Conservation (phyloP, 2,113 vertebrate genomes). For the Grantiella picta region DNA sequence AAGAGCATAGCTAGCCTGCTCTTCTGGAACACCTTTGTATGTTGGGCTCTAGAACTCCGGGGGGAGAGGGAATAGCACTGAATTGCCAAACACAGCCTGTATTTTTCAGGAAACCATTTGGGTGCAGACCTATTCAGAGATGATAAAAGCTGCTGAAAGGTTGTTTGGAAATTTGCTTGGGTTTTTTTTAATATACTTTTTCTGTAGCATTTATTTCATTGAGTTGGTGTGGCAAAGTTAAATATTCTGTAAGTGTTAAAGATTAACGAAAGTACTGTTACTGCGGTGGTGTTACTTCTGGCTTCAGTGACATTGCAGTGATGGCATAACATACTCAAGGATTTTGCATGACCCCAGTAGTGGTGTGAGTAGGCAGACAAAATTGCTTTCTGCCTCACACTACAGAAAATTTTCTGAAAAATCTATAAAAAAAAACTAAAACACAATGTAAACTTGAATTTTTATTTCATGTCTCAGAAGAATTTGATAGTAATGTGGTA, state of each 20-base stretch:
- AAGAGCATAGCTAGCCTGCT: neutral
- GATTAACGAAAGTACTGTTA: neutral
- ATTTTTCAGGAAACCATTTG: neutral
- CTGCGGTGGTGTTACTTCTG: neutral
- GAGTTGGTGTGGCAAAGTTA: neutral
- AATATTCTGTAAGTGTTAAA: neutral
- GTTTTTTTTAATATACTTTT: neutral
- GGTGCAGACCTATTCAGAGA: neutral
- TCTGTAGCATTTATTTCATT: neutral
- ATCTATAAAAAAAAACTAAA: neutral
- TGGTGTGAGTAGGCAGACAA: neutral
- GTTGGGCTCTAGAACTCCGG: neutral
- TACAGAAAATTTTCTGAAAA: neutral
- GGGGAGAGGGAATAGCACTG: neutral
- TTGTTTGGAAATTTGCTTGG: neutral
- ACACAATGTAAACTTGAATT: neutral
- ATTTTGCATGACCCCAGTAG: neutral
- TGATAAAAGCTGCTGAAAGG: neutral
- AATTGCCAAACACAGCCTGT: neutral
- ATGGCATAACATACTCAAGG: neutral
- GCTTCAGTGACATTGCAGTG: neutral
- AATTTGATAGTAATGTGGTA: neutral
- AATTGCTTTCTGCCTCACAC: neutral
- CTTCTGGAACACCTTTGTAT: neutral
- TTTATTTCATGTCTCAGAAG: neutral